These are phyloP conservation scores for Microcebus griseorufus DNA, from an alignment of 2,113 vertebrate species.

Conservation along the genomic window DNA sequence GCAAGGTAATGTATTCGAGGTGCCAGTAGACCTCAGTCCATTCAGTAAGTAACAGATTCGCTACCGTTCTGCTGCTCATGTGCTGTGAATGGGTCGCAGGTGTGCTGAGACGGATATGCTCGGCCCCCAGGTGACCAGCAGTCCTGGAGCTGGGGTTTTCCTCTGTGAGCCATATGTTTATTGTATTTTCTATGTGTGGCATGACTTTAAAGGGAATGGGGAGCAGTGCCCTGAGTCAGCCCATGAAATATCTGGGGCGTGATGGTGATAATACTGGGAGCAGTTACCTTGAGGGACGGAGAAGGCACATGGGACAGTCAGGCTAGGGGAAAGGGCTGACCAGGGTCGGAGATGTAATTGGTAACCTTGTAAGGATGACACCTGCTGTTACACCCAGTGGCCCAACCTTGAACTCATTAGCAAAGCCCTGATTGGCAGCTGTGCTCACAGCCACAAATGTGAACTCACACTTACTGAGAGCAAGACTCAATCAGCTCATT, in stretches of 20 bases:
- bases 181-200: neutral
- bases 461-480: neutral
- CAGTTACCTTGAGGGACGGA: neutral
- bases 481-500: neutral
- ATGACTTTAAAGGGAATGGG: neutral
- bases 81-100: neutral
- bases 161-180: neutral
- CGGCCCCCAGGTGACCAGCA: neutral
- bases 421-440: neutral
- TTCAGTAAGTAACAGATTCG: neutral
- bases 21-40: neutral
- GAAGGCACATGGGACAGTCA: neutral
- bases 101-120: no score
- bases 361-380: neutral
- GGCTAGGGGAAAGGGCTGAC: neutral
- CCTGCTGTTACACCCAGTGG: neutral
- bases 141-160: neutral
- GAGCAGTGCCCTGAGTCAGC: neutral
- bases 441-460: neutral
- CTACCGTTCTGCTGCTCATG: neutral
- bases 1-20: neutral
- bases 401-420: slow-evolving; percentile 29
- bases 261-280: neutral
- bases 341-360: neutral
- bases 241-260: neutral